phyloP scores from a whole-genome alignment of 2,888 invertebrate species.

The Thumatha senex region DNA sequence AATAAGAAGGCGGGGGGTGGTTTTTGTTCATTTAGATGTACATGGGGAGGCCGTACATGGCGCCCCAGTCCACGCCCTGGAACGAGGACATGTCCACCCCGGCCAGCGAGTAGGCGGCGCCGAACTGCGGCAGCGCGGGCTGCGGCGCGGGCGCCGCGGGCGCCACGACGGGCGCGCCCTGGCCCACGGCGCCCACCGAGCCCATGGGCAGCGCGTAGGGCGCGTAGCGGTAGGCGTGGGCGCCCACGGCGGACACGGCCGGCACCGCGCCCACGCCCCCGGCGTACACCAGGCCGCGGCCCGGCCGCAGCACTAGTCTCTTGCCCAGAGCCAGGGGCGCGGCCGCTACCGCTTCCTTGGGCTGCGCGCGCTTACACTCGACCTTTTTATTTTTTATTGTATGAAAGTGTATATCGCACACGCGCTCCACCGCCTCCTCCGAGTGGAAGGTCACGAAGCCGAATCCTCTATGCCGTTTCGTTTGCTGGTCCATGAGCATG shows the following conservation, averaged over 20 bases:
- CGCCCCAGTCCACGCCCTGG: slow-evolving; percentile 95
- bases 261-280: slow-evolving; percentile 66
- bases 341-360: slow-evolving; percentile 92
- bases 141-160: slow-evolving; percentile 83
- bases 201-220: slow-evolving; percentile 79
- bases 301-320: slow-evolving; percentile 88
- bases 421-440: slow-evolving; percentile 95
- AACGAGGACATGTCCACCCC: slow-evolving; percentile 96
- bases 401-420: slow-evolving; percentile 97
- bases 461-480: slow-evolving; percentile 94
- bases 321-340: slow-evolving; percentile 87
- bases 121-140: slow-evolving; percentile 85
- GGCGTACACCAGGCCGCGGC: slow-evolving; percentile 85
- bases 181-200: slow-evolving; percentile 44
- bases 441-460: slow-evolving; percentile 96
- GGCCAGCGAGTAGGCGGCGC: slow-evolving; percentile 91
- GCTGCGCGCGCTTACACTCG: slow-evolving; percentile 96
- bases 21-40: slow-evolving; percentile 86
- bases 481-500: slow-evolving; percentile 97
- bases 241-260: slow-evolving; percentile 53
- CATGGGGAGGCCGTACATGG: slow-evolving; percentile 97
- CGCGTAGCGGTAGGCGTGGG: slow-evolving; percentile 77
- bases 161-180: slow-evolving; percentile 65
- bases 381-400: slow-evolving; percentile 95
- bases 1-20: slow-evolving; percentile 50